Evolutionary conservation across 2,888 invertebrate genomes (phyloP).

Genomic region (Calameuta pallipes): DNA sequence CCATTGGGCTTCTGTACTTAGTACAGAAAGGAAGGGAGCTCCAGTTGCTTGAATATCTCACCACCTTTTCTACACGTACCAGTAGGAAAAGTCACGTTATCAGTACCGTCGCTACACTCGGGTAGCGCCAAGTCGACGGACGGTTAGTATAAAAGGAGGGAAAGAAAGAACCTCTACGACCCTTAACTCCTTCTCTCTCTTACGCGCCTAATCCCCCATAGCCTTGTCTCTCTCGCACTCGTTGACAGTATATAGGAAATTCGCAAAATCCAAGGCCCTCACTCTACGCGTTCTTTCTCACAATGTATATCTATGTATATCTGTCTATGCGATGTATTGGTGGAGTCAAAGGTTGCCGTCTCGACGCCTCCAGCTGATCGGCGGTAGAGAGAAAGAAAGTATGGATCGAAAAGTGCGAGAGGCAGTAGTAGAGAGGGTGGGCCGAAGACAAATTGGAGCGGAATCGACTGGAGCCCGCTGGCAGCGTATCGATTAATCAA

Average conservation of each 20-base stretch:
- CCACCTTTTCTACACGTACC: background rate
- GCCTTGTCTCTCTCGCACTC: background rate
- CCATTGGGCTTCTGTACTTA: background rate
- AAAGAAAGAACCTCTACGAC: background rate
- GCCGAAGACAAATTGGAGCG: conserved; percentile 49
- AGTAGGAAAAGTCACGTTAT: background rate
- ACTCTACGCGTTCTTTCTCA: background rate
- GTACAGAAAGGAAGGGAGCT: too few species aligned
- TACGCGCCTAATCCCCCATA: background rate
- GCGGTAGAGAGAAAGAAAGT: background rate
- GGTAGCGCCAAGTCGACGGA: background rate
- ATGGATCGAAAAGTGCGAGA: background rate
- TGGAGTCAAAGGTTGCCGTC: background rate
- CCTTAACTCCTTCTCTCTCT: background rate
- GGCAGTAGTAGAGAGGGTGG: background rate
- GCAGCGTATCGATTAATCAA: conserved; percentile 48
- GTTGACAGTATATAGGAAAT: background rate
- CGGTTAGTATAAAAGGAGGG: background rate
- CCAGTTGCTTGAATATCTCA: background rate
- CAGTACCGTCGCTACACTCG: background rate
- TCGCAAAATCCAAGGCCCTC: background rate
- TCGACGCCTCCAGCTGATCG: background rate
- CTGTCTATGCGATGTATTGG: background rate
- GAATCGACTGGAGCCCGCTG: conserved; percentile 39
- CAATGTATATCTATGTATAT: background rate